These are phyloP conservation scores for Drosophila cardini DNA, from an alignment of 1,140 invertebrate genomes.

Conservation along the genomic window DNA sequence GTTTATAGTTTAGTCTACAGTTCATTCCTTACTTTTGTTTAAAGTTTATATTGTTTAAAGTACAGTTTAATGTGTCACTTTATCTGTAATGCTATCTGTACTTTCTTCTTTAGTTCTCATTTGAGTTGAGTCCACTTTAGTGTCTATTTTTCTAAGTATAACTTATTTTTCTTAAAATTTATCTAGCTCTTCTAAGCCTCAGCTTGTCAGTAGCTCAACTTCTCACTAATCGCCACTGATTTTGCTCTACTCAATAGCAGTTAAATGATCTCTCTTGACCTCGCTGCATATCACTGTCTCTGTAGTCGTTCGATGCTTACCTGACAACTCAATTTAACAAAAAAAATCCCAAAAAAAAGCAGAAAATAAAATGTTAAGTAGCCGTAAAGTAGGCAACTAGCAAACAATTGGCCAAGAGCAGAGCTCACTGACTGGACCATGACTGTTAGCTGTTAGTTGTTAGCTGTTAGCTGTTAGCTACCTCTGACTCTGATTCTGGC, in stretches of 20 bases:
- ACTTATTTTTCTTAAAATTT: too few species aligned
- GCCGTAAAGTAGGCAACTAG: constrained; percentile 64
- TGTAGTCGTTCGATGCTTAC: constrained; percentile 41
- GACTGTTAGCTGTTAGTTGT: constrained; percentile 22
- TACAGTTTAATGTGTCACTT: too few species aligned
- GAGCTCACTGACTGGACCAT: neutral
- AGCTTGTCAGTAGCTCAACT: too few species aligned
- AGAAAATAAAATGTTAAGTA: constrained; percentile 69
- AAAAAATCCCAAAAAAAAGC: neutral
- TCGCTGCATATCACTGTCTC: neutral
- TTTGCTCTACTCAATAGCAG: constrained; percentile 16
- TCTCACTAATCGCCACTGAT: neutral
- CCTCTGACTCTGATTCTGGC: constrained; percentile 20
- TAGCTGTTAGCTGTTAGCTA: too few species aligned
- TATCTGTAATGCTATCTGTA: too few species aligned
- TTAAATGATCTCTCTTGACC: constrained; percentile 54
- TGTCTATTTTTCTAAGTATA: too few species aligned
- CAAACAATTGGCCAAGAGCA: constrained; percentile 44
- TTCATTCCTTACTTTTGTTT: too few species aligned
- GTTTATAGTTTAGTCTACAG: too few species aligned
- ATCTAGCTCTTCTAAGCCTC: too few species aligned
- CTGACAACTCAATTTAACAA: constrained; percentile 29
- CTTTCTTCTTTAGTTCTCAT: too few species aligned
- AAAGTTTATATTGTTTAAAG: too few species aligned
- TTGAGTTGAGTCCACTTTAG: too few species aligned